phyloP scores from a whole-genome alignment of 2,113 vertebrate species.

The Pandion haliaetus region DNA sequence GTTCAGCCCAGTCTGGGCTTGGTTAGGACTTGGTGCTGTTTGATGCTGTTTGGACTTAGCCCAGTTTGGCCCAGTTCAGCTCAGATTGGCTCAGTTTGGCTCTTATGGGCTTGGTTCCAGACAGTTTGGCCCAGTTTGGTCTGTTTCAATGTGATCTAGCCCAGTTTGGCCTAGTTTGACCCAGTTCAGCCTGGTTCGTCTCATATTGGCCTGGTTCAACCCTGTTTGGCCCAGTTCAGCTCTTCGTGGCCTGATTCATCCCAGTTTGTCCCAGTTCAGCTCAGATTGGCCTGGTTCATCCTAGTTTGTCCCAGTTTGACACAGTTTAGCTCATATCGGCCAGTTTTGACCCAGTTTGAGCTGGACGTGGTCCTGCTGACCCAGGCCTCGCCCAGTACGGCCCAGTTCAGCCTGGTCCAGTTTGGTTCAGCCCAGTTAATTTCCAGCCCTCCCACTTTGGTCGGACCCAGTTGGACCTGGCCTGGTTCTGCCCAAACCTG shows the following conservation, averaged over 20 bases:
- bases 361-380: background rate
- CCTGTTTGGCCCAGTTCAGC: background rate
- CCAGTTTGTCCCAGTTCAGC: background rate
- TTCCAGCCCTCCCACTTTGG: background rate
- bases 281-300: too few species aligned
- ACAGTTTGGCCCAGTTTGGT: background rate
- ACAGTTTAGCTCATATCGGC: background rate
- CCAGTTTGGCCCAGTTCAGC: background rate
- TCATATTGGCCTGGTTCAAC: background rate
- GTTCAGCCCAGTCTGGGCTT: background rate
- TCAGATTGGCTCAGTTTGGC: background rate
- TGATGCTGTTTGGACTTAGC: background rate
- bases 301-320: background rate
- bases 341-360: background rate
- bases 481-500: background rate
- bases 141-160: too few species aligned
- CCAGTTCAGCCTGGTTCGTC: background rate
- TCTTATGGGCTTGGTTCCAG: background rate
- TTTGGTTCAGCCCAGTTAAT: background rate
- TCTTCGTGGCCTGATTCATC: background rate
- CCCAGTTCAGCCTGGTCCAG: background rate
- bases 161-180: background rate
- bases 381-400: background rate
- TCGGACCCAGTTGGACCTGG: background rate
- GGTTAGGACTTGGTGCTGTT: background rate